phyloP scores from a whole-genome alignment of 2,888 invertebrate species.

The Orgyia antiqua region DNA sequence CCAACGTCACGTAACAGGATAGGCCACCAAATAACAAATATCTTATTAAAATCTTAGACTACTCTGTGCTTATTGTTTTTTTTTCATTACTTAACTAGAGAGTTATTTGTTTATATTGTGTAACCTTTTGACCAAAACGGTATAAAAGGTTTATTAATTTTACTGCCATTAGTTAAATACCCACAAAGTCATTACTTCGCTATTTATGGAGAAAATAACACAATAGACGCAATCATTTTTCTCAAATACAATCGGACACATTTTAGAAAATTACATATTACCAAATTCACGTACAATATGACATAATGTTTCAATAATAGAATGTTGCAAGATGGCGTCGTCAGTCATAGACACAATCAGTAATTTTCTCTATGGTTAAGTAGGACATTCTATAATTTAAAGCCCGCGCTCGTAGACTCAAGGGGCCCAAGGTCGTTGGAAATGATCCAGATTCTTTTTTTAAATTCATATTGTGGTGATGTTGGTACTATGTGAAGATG shows the following conservation, averaged over 20 bases:
- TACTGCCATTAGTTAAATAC: too few relatives aligned
- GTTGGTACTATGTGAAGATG: constrained; percentile 31
- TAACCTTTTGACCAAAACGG: too few relatives aligned
- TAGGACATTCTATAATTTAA: constrained; percentile 63
- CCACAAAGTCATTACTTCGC: background rate
- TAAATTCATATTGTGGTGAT: constrained; percentile 38
- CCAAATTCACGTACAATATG: constrained; percentile 20
- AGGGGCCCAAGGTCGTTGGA: constrained; percentile 73
- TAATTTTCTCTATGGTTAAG: constrained; percentile 46
- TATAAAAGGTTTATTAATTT: too few relatives aligned
- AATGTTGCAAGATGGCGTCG: constrained; percentile 17
- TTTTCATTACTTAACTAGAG: too few relatives aligned
- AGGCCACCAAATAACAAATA: too few relatives aligned
- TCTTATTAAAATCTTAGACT: too few relatives aligned
- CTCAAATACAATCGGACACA: constrained; percentile 8
- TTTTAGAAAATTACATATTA: constrained; percentile 18
- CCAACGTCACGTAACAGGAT: too few relatives aligned
- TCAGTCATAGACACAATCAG: constrained; percentile 23
- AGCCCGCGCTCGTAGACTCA: constrained; percentile 49
- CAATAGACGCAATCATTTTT: constrained; percentile 4
- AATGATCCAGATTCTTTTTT: constrained; percentile 57
- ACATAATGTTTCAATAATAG: constrained; percentile 22
- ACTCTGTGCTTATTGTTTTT: too few relatives aligned
- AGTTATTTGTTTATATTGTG: too few relatives aligned
- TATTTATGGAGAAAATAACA: constrained; percentile 1